Percentiles rank a stretch among this genome's conserved stretches.
Conservation (phyloP, 2,888 invertebrate species). For the Stenoptilia bipunctidactyla region DNA sequence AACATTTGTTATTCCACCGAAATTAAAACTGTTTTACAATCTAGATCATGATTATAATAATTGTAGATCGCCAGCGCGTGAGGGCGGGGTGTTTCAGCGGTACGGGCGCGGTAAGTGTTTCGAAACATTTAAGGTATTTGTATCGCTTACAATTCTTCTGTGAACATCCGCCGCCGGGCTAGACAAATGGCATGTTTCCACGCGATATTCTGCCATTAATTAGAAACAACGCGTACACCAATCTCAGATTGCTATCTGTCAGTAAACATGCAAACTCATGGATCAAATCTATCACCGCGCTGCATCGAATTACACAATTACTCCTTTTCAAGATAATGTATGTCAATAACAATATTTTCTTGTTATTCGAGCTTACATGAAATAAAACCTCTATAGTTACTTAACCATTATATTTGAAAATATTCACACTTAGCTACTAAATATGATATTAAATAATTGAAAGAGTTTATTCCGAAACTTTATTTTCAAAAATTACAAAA, state of each 20-base stretch:
- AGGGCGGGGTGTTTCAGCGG: slow-evolving; percentile 32
- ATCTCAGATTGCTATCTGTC: slow-evolving; percentile 53
- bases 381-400: too few species aligned
- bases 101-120: slow-evolving; percentile 44
- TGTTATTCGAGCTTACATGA: too few species aligned
- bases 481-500: too few species aligned
- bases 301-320: too few species aligned
- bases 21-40: neutral
- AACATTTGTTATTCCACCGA: slow-evolving; percentile 1
- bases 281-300: slow-evolving; percentile 22
- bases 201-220: slow-evolving; percentile 59
- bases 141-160: slow-evolving; percentile 64
- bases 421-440: too few species aligned
- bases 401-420: too few species aligned
- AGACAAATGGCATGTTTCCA: slow-evolving; percentile 57
- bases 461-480: too few species aligned
- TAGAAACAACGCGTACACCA: slow-evolving; percentile 45
- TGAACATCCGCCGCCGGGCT: slow-evolving; percentile 50
- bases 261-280: slow-evolving; percentile 48
- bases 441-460: too few species aligned
- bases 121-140: slow-evolving; percentile 60
- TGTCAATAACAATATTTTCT: too few species aligned
- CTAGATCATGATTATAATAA: slow-evolving; percentile 37
- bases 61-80: slow-evolving; percentile 31
- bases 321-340: too few species aligned